Evolutionary conservation across 2,113 vertebrate species (phyloP), one percentile per base, ranked within the genome.

Genomic region (Oryzias celebensis): DNA sequence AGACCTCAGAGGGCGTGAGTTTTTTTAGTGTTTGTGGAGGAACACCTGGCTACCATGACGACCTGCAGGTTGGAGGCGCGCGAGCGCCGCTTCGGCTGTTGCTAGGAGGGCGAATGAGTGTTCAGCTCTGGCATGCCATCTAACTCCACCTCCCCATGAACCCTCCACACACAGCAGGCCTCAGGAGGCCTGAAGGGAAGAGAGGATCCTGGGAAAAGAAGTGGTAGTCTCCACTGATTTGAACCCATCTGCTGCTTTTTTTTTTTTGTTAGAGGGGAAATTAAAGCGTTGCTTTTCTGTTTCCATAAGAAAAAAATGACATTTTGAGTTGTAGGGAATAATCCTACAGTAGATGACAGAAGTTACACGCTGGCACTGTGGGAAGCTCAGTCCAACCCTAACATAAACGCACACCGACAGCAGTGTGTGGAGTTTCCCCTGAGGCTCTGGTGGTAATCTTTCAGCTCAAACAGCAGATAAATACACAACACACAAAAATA

Each of bases 1-100:
- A 88, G 87, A 81, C 83, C 78, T 83, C 81, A 67, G 87, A 78
- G 75, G 68, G 66, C 80, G 72, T 47, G 62, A 43, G 79, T 63
- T 44, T 59, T 59, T 45, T 28, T 47, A 47, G n/a, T 58, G 51
- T 57, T 52, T 3, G 56, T 16, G 49, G 17, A 51, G 36, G 59
- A 56, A 89, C 86, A 91, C 90, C 90, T 92, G 91, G 89, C 80
- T 89, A 71, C 90, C 88, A 87, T 87, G 90, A 78, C 87, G 77
- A 91, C 87, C 52, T 0, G 14, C 71, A 82, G 81, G 85, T 81
- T 73, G 73, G 57, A 83, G 76, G 75, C 75, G 78, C 31, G 62
- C 68, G 75, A 57, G 75, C 46, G 52, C 50, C 13, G 62, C 69
- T 50, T 61, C 52, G 73, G 75, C 77, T 69, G 85, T 87, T 86